phyloP scores from a whole-genome alignment of 2,113 vertebrate genomes.

The Cacatua alba region DNA sequence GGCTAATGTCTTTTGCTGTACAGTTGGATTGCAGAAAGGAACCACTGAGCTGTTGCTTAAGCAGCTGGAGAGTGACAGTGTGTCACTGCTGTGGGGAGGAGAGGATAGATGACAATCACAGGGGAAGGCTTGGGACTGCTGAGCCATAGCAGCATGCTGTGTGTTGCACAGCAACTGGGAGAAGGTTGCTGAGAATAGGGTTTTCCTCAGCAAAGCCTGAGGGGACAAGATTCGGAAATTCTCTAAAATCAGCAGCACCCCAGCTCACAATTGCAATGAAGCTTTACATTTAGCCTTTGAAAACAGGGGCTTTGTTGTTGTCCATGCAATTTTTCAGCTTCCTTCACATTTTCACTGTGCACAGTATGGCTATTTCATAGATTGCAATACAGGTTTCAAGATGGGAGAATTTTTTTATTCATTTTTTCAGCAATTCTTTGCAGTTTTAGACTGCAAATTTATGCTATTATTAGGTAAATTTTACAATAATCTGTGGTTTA shows the following conservation, averaged over 20 bases:
- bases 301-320: background rate
- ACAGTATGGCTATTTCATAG: background rate
- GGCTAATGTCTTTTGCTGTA: background rate
- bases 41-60: constrained; percentile 9
- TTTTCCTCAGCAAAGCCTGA: background rate
- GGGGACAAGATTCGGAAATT: background rate
- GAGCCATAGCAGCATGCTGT: background rate
- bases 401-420: background rate
- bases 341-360: background rate
- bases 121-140: background rate
- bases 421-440: background rate
- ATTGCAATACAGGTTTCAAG: background rate
- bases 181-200: background rate
- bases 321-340: background rate
- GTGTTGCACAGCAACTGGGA: background rate
- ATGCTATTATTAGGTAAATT: background rate
- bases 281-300: background rate
- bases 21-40: background rate
- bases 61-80: constrained; percentile 28
- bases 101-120: background rate
- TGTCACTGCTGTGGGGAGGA: background rate
- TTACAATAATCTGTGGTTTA: background rate
- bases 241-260: background rate
- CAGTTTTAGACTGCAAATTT: background rate
- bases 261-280: background rate